Base-by-base conservation (phyloP, 2,888 invertebrate species). In the Spatulosminthurus flaviceps region DNA sequence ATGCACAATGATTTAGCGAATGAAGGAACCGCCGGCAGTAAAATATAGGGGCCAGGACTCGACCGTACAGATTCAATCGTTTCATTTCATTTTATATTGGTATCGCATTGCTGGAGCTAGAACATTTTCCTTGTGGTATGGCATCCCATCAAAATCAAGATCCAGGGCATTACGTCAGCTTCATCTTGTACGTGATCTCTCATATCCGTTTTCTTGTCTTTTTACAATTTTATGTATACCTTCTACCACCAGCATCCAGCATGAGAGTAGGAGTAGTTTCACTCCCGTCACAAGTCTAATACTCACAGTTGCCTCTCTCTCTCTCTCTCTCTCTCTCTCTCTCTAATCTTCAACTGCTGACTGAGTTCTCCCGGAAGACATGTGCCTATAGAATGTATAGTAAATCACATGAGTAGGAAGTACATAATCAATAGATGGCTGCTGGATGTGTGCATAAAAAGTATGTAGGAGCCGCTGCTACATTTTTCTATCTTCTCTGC, bases 41-140 rank as follows among this genome's bases (percentile, higher is more conserved):
- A 75, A 75, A 64, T 75, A 75, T 75, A 64, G 66, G 66, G 66
- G 71, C 43, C 71, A 72, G 22, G 42, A 73, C 73, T 73, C 26
- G 61, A 28, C 73, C 43, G 75, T 75, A 16, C 28, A 76, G 76
- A 76, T 76, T 76, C 76, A 76, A 76, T 76, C 76, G 76, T 76
- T 76, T 76, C 76, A 75, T 75, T 75, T 75, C 61, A 67, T 76
- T 67, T 69, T 67, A 51, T 76, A 67, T 76, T 64, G 64, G 64
- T 42, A 67, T 76, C 76, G 34, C 67, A 70, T 21, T 42, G 70
- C 70, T 70, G 28, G 19, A 70, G 70, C 13, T 11, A 19, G 21
- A 70, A 22, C 5, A 70, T 70, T 70, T 70, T 70, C 70, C 70
- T 43, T 34, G 24, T 41, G 75, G 64, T 42, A 24, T 76, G 75